Conservation (phyloP, 2,113 vertebrate species). For the Poicephalus gulielmi region DNA sequence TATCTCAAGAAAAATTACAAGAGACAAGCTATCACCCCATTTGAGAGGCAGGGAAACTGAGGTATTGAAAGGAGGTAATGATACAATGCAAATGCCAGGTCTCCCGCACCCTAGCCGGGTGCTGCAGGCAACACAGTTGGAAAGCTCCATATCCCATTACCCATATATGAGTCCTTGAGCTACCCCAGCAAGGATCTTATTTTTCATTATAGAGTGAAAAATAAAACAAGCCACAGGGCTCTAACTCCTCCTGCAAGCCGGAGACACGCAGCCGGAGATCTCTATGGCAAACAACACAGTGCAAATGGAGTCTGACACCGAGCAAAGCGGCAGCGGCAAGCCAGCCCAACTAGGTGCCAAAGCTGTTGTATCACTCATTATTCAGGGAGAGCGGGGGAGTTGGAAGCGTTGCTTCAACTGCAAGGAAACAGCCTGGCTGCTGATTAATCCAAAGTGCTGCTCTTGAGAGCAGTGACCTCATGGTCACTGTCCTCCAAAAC, state of each 20-base stretch:
- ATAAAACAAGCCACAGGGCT: conserved; percentile 31
- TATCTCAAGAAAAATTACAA: background rate
- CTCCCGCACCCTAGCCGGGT: background rate
- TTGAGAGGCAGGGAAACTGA: background rate
- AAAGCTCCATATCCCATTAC: conserved; percentile 25
- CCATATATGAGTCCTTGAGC: background rate
- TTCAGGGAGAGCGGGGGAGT: background rate
- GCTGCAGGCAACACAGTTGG: background rate
- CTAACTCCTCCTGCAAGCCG: background rate
- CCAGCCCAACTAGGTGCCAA: background rate
- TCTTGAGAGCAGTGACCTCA: background rate
- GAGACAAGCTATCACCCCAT: background rate
- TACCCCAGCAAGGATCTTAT: conserved; percentile 11
- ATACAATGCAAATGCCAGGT: background rate
- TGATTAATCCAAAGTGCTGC: background rate
- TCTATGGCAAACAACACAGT: background rate
- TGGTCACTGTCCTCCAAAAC: background rate
- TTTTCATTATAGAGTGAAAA: conserved; percentile 22
- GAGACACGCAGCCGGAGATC: background rate
- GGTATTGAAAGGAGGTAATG: background rate
- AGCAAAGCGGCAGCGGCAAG: background rate
- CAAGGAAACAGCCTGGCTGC: background rate
- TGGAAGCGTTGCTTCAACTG: background rate
- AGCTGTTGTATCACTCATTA: background rate
- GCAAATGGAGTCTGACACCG: background rate